These are phyloP conservation scores for Apotomis capreana DNA, from an alignment of 2,888 invertebrate genomes.

Conservation along the genomic window DNA sequence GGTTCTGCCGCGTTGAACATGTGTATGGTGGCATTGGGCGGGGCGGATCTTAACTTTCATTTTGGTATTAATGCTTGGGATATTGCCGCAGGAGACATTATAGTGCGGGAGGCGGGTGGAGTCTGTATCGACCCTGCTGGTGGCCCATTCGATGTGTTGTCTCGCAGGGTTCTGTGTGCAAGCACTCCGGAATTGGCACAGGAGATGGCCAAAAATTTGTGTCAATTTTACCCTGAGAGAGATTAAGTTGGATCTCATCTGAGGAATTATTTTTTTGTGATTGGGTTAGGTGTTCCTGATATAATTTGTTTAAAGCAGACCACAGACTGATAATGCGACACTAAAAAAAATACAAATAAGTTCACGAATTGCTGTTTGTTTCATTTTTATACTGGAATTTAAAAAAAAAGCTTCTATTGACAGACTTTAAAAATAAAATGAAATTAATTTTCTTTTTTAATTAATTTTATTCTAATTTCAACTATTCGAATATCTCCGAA, in stretches of 20 bases:
- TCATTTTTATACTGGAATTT: no score
- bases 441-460: no score
- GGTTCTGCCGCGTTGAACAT: slow-evolving; percentile 98
- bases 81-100: slow-evolving; percentile 93
- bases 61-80: slow-evolving; percentile 98
- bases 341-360: no score
- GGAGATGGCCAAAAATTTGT: slow-evolving; percentile 84
- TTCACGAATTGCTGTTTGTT: no score
- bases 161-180: slow-evolving; percentile 91
- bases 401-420: no score
- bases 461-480: no score
- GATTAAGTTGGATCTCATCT: slow-evolving; percentile 76
- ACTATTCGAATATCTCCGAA: no score
- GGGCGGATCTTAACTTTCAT: slow-evolving; percentile 94
- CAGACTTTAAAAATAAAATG: no score
- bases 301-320: no score
- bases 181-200: slow-evolving; percentile 88
- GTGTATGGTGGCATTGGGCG: slow-evolving; percentile 96
- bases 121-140: slow-evolving; percentile 94
- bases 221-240: slow-evolving; percentile 89
- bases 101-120: slow-evolving; percentile 97
- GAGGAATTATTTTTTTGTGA: background rate
- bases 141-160: slow-evolving; percentile 90
- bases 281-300: no score
- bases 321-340: no score